phyloP scores from a whole-genome alignment of 2,888 invertebrate species.

The Leucophora obtusa region DNA sequence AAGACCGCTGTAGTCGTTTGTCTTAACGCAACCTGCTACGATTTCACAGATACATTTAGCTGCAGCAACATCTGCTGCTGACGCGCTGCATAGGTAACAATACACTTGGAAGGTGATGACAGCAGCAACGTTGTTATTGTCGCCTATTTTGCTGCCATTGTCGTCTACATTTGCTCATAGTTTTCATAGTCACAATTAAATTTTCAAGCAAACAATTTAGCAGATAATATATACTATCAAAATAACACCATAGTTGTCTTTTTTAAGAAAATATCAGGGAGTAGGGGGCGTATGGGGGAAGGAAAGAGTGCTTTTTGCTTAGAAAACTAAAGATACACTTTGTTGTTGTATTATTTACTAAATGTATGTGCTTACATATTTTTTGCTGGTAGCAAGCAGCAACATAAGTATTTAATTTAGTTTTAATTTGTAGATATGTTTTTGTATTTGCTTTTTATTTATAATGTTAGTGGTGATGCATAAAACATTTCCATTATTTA shows the following conservation, averaged over 20 bases:
- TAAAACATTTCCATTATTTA: constrained; percentile 38
- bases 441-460: constrained; percentile 7
- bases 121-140: constrained; percentile 38
- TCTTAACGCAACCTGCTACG: constrained; percentile 59
- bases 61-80: constrained; percentile 46
- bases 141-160: constrained; percentile 12
- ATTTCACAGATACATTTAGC: constrained; percentile 16
- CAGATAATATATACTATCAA: constrained; percentile 63
- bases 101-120: constrained; percentile 47
- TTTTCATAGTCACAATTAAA: constrained; percentile 65
- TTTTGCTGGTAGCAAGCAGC: constrained; percentile 20
- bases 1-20: constrained; percentile 62
- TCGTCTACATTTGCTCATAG: constrained; percentile 16
- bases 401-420: constrained; percentile 46
- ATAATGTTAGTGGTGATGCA: constrained; percentile 45
- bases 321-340: constrained; percentile 7
- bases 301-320: neutral
- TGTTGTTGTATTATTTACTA: constrained; percentile 26
- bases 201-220: constrained; percentile 65
- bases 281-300: neutral
- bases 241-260: constrained; percentile 37
- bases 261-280: constrained; percentile 33
- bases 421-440: constrained; percentile 33
- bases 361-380: constrained; percentile 21
- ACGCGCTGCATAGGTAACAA: constrained; percentile 48